Base-by-base conservation (phyloP, 1,140 invertebrate species). In the Neoseiulus cucumeris region DNA sequence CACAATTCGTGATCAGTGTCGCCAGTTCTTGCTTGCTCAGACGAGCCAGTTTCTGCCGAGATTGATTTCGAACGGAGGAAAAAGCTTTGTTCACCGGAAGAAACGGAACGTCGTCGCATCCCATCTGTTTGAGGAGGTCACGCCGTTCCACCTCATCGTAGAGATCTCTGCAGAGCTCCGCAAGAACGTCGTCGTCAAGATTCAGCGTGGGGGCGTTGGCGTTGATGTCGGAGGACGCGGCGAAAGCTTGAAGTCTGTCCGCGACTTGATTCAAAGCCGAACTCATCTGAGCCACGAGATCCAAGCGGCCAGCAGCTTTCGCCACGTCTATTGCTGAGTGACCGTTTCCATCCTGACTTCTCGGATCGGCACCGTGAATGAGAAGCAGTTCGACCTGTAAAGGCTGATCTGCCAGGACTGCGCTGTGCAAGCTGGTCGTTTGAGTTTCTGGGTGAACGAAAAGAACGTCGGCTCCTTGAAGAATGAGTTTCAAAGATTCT, bases 111-210 rank as follows among this genome's bases (percentile, higher is more conserved):
- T 59, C 51, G 22, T 59, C 51, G 22, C 51, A 18, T 29, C 33
- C 33, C 51, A 59, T 59, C 51, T 59, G 51, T 33, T 25, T 29
- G 25, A 29, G 51, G 14, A 59, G 25, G 25, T 59, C 51, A 29
- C 51, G 51, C 1, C 51, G 51, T 59, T 59, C 51, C 6, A 59
- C 51, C 33, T 59, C 51, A 20, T 59, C 51, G 33, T 59, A 59
- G 22, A 59, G 51, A 25, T 59, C 51, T 59, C 33, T 59, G 22
- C 51, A 59, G 14, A 59, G 51, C 51, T 59, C 51, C 4, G 51
- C 33, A 2, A 25, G 51, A 59, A 59, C 51, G 14, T 59, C 51
- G 9, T 59, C 51, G 33, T 25, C 22, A 2, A 59, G 22, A 6
- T 59, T 25, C 1, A 59, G 51, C 17, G 51, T 25, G 14, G 51